A percentile compares a stretch with the other conserved stretches of the same genome.
Evolutionary conservation across 2,797 vertebrate genomes (phyloP).

Genomic region (Pteropus rufus): DNA sequence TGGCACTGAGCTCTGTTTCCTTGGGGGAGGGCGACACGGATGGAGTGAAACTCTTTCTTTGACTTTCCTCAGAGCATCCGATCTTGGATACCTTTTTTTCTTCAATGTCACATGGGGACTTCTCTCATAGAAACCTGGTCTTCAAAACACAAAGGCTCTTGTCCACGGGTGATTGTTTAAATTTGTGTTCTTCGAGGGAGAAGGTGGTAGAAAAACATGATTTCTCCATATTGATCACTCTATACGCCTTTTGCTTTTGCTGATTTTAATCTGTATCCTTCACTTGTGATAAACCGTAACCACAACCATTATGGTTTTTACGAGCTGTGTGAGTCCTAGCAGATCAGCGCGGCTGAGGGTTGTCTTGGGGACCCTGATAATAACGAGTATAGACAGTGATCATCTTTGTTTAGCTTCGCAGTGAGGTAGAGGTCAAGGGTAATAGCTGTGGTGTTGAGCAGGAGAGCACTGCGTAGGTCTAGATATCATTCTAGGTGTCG

Average conservation of each 20-base stretch:
- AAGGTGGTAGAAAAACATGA: not conserved
- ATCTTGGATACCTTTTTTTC: too few relatives aligned
- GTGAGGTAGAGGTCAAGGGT: not conserved
- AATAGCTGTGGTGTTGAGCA: too few relatives aligned
- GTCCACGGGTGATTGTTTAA: not conserved
- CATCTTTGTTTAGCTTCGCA: not conserved
- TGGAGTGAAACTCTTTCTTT: not conserved
- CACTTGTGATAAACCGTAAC: not conserved
- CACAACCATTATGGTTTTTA: not conserved
- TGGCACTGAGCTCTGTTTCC: not conserved
- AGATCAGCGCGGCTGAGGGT: not conserved
- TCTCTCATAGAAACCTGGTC: not conserved
- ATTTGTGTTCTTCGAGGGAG: not conserved
- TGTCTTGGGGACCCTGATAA: not conserved
- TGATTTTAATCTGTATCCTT: not conserved
- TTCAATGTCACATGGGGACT: not conserved
- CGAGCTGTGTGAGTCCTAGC: not conserved
- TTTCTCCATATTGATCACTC: not conserved
- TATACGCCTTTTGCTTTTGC: not conserved
- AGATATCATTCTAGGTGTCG: not conserved
- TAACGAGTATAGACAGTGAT: not conserved
- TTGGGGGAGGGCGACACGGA: too few relatives aligned
- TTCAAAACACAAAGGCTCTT: not conserved
- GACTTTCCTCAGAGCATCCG: not conserved
- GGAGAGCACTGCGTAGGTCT: not conserved